phyloP scores from a whole-genome alignment of 2,888 invertebrate genomes.

The Allygus modestus region DNA sequence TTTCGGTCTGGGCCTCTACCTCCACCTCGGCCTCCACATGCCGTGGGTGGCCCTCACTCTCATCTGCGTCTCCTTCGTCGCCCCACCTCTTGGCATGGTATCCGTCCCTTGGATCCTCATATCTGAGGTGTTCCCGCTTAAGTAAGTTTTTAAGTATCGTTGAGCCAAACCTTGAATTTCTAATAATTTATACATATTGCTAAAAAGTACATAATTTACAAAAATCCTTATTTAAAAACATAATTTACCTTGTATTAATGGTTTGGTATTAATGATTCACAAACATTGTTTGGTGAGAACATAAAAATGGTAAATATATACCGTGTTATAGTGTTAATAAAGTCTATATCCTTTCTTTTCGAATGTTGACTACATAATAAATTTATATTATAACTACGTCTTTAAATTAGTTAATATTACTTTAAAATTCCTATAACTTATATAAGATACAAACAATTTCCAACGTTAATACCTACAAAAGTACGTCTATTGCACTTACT shows the following conservation, averaged over 20 bases:
- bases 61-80: conserved; percentile 74
- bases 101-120: conserved; percentile 78
- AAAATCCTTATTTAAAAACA: not conserved
- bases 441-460: too few relatives aligned
- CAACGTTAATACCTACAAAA: too few relatives aligned
- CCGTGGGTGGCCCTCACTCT: conserved; percentile 74
- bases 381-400: too few relatives aligned
- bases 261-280: not conserved
- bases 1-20: conserved; percentile 60
- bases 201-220: not conserved
- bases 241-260: not conserved
- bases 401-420: too few relatives aligned
- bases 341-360: too few relatives aligned
- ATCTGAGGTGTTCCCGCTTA: conserved; percentile 78
- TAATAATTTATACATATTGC: not conserved
- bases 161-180: not conserved
- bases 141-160: conserved; percentile 73
- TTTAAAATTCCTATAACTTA: too few relatives aligned
- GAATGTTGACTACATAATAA: too few relatives aligned
- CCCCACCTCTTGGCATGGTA: conserved; percentile 73
- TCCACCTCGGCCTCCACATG: conserved; percentile 72
- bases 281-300: too few relatives aligned
- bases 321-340: too few relatives aligned
- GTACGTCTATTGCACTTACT: too few relatives aligned
- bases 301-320: too few relatives aligned